Conservation (phyloP, 1,140 invertebrate species). For the Laodelphax striatellus region DNA sequence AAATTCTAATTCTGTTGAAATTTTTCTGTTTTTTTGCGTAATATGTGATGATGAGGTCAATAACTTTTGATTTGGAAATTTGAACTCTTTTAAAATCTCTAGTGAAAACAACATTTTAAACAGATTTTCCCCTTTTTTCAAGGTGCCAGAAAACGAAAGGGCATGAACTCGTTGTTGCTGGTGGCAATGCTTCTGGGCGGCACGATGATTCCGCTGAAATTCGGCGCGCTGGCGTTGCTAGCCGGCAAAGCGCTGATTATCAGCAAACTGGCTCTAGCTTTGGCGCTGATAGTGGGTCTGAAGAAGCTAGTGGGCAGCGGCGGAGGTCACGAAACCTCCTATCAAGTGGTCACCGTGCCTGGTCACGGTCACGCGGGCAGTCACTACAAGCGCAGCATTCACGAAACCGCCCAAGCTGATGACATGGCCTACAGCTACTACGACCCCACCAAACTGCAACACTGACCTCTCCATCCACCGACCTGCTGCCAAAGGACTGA, state of each 20-base stretch:
- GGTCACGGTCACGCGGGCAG: conserved; percentile 9
- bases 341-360: conserved; percentile 18
- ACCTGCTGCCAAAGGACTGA: neutral
- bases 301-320: conserved; percentile 55
- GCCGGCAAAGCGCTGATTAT: conserved; percentile 75
- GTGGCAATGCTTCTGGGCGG: conserved; percentile 65
- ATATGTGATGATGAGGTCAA: too few relatives aligned
- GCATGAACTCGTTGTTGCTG: conserved; percentile 54
- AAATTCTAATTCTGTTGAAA: too few relatives aligned
- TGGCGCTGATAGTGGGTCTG: conserved; percentile 69
- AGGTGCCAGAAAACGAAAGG: conserved; percentile 52
- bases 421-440: conserved; percentile 18
- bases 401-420: conserved; percentile 10
- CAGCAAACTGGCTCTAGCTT: conserved; percentile 64
- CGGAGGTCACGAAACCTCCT: conserved; percentile 18
- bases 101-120: too few relatives aligned
- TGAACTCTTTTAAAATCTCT: too few relatives aligned
- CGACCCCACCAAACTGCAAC: conserved; percentile 8
- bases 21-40: too few relatives aligned
- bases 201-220: conserved; percentile 62
- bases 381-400: conserved; percentile 17
- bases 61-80: too few relatives aligned
- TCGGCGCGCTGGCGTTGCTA: conserved; percentile 62
- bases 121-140: neutral
- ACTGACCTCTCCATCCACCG: neutral